Base-by-base conservation (phyloP, 2,888 invertebrate species). In the Lagria hirta region DNA sequence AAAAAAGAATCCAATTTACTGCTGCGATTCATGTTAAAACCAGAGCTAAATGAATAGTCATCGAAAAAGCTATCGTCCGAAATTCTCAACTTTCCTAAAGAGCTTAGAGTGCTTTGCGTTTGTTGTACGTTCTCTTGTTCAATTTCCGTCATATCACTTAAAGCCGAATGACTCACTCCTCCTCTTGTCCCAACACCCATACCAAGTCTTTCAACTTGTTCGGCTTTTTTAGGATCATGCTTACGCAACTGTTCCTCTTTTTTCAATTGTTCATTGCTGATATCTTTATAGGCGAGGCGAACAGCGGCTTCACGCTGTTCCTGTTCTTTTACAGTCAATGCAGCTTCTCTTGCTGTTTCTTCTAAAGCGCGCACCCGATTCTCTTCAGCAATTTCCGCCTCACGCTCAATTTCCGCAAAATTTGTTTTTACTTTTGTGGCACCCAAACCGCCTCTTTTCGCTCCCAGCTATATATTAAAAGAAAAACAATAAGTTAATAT, bases 341-440 rank as follows among this genome's bases (percentile, higher is more conserved):
- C 68, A 0, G 63, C 65, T 10, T 66, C 66, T 41, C 75, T 70
- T 24, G 70, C 65, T 5, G 66, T 58, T 41, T 74, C 74, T 44
- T 72, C 73, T 15, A 68, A 66, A n/a, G 69, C 68, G 20, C 70
- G 66, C 32, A 64, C 36, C 14, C 61, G 62, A 7, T 84, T 78
- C 68, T 89, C 87, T 71, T 93, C 90, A 2, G 87, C 84, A 71
- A 88, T 78, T 60, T 86, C 85, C 3, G 95, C 96, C 63, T 90
- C 88, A 52, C 86, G 83, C 73, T 98, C 97, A 48, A 98, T 83
- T 65, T 95, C 96, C 10, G 89, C 90, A 70, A 99, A 99, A 73
- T 97, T 93, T 2, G 93, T 83, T 61, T 88, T 88, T 14, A 98
- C 93, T 70, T 91, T 90, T 33, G 93, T 95, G 8, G 98, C 99